phyloP scores from a whole-genome alignment of 1,140 invertebrate genomes.

The Ostrea edulis region DNA sequence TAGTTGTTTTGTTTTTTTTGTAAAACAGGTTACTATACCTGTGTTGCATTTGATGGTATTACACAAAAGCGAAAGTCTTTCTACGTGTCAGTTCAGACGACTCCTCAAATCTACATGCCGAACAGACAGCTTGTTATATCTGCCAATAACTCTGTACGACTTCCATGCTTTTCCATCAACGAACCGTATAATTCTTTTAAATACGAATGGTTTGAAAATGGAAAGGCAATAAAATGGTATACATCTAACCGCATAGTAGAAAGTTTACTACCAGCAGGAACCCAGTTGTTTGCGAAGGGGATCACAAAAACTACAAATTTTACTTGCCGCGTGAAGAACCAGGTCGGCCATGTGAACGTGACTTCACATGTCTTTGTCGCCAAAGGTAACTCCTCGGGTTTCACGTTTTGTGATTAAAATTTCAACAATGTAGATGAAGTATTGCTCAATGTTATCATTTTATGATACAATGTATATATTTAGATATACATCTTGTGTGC shows the following conservation, averaged over 20 bases:
- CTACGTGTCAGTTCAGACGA: slow-evolving; percentile 57
- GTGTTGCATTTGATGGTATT: slow-evolving; percentile 56
- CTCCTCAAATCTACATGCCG: slow-evolving; percentile 63
- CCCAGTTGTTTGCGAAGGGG: slow-evolving; percentile 52
- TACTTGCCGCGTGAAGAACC: slow-evolving; percentile 63
- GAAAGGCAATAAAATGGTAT: slow-evolving; percentile 17
- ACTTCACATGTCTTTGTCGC: slow-evolving; percentile 58
- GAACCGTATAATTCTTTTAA: slow-evolving; percentile 63
- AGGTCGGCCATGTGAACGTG: slow-evolving; percentile 56
- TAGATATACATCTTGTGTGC: background rate
- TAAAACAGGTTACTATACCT: slow-evolving; percentile 62
- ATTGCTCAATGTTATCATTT: too few relatives aligned
- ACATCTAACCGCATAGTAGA: slow-evolving; percentile 59
- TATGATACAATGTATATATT: background rate
- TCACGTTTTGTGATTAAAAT: too few relatives aligned
- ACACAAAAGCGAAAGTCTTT: slow-evolving; percentile 55
- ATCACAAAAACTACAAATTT: slow-evolving; percentile 54
- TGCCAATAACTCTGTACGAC: slow-evolving; percentile 45
- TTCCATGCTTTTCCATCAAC: slow-evolving; percentile 64
- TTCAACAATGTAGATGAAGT: too few relatives aligned
- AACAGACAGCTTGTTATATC: slow-evolving; percentile 53
- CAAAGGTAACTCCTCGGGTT: background rate
- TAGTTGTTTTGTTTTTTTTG: background rate
- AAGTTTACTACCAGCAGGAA: slow-evolving; percentile 64
- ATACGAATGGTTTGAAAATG: slow-evolving; percentile 62